phyloP scores from a whole-genome alignment of 2,797 vertebrate species.

The Micromesistius poutassou region DNA sequence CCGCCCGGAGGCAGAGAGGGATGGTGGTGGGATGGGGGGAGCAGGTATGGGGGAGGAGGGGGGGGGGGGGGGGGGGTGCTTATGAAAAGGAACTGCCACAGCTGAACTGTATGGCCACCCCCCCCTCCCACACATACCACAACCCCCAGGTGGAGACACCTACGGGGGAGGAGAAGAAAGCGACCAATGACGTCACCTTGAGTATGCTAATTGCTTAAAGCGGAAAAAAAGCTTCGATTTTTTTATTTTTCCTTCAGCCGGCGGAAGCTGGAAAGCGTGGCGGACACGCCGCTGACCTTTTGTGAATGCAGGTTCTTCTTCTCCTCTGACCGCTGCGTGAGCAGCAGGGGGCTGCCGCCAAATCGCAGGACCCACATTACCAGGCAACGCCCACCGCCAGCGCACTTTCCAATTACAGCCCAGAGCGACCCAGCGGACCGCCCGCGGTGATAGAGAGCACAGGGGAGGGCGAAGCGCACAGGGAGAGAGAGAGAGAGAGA shows the following conservation, averaged over 20 bases:
- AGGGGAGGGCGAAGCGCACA: constrained; percentile 12
- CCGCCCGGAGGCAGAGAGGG: constrained; percentile 61
- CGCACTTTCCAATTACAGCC: constrained; percentile 72
- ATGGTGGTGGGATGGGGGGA: background rate
- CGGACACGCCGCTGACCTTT: constrained; percentile 19
- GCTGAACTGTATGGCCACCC: constrained; percentile 62
- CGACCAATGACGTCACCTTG: constrained; percentile 72
- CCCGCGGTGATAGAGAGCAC: constrained; percentile 51
- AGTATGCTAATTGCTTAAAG: constrained; percentile 74
- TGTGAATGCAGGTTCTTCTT: constrained; percentile 62
- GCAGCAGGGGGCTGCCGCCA: constrained; percentile 48
- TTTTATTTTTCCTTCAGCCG: background rate
- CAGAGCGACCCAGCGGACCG: constrained; percentile 43
- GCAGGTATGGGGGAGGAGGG: background rate
- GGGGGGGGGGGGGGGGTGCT: background rate
- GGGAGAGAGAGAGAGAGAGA: too few species aligned
- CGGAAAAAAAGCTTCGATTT: constrained; percentile 60
- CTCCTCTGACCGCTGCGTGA: constrained; percentile 52
- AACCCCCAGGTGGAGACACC: too few species aligned
- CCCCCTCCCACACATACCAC: constrained; percentile 33
- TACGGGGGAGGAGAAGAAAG: constrained; percentile 58
- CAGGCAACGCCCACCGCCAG: constrained; percentile 67
- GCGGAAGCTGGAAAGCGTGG: background rate
- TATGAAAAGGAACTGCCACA: constrained; percentile 55
- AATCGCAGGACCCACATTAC: constrained; percentile 71